A percentile compares a stretch with the other conserved stretches of the same genome.
Evolutionary conservation across 1,140 invertebrate species (phyloP).

Genomic region (Atopsyche davidsoni): DNA sequence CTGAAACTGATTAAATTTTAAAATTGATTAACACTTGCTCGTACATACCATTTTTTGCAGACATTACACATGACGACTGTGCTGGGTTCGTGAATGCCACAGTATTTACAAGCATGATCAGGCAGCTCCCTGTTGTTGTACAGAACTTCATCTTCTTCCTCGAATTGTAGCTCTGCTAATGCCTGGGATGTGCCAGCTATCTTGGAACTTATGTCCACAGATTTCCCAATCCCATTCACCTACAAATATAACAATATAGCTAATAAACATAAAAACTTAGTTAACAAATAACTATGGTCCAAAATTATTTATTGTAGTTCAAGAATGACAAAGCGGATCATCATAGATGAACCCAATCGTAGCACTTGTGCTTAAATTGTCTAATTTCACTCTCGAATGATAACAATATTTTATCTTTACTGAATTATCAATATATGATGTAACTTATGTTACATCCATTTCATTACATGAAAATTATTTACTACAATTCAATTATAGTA

Average conservation of each 20-base stretch:
- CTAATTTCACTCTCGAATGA: too few species aligned
- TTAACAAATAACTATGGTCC: too few species aligned
- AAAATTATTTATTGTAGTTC: too few species aligned
- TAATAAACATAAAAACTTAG: not conserved
- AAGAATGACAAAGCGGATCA: too few species aligned
- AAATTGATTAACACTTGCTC: not conserved
- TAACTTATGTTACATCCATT: too few species aligned
- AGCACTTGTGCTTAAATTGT: too few species aligned
- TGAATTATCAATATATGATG: too few species aligned
- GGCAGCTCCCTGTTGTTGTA: constrained; percentile 85
- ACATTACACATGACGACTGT: constrained; percentile 98
- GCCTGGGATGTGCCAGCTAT: constrained; percentile 66
- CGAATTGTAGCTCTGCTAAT: constrained; percentile 78
- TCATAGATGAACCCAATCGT: too few species aligned
- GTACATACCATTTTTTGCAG: constrained; percentile 89
- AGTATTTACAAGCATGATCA: constrained; percentile 95
- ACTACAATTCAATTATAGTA: too few species aligned
- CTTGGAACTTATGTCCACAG: constrained; percentile 56
- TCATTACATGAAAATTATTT: too few species aligned
- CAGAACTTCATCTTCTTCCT: constrained; percentile 82
- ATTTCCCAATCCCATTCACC: constrained; percentile 59
- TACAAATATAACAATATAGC: constrained; percentile 39
- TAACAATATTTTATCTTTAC: too few species aligned
- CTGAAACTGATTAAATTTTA: too few species aligned
- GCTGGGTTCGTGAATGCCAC: constrained; percentile 96